A percentile compares a stretch with the other conserved stretches of the same genome.
Evolutionary conservation across 2,797 vertebrate species (phyloP).

Genomic region (Varecia variegata): DNA sequence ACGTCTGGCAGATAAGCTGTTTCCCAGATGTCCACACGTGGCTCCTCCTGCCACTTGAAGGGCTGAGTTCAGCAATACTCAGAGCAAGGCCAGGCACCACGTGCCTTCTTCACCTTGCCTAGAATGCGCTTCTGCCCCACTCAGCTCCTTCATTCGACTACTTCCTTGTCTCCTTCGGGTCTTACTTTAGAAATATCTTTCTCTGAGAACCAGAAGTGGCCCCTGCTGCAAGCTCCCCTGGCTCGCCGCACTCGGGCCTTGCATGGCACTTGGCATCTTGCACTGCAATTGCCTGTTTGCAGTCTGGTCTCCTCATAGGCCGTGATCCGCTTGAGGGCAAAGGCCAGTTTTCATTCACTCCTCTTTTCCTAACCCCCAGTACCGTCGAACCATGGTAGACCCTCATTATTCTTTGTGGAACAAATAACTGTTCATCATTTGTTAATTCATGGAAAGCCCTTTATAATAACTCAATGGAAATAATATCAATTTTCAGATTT

Average conservation of each 20-base stretch:
- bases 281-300: rapidly evolving
- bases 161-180: not conserved
- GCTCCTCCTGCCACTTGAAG: not conserved
- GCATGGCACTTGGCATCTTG: not conserved
- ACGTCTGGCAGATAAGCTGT: not conserved
- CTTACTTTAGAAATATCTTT: not conserved
- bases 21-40: not conserved
- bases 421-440: not conserved
- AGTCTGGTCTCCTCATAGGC: not conserved
- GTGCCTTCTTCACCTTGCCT: not conserved
- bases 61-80: not conserved
- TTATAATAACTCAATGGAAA: not conserved
- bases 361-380: not conserved
- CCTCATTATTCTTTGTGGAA: not conserved
- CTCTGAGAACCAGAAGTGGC: not conserved
- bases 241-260: not conserved
- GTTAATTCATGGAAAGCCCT: not conserved
- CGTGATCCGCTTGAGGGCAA: not conserved
- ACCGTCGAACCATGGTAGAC: not conserved
- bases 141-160: not conserved
- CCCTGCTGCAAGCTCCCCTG: not conserved
- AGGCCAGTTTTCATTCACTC: not conserved
- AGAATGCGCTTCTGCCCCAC: not conserved
- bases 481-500: not conserved
- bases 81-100: not conserved